Conservation (phyloP, 2,888 invertebrate genomes). For the Pristionchus japonicus region DNA sequence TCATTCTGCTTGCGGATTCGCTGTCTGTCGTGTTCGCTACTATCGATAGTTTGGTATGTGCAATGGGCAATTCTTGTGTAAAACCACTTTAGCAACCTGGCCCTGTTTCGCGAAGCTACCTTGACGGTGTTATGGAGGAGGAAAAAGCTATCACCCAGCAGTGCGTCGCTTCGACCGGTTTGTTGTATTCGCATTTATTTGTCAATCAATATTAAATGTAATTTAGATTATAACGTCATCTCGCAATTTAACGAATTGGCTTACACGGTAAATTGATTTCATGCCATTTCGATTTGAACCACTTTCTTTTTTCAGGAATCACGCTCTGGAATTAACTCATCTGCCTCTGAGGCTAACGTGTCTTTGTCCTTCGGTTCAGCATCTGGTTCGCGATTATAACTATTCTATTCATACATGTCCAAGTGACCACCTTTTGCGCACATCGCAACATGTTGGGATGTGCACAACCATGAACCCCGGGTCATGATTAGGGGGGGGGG, state of each 20-base stretch:
- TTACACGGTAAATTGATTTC: background rate
- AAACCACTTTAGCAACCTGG: background rate
- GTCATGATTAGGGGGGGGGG: too few relatives aligned
- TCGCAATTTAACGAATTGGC: background rate
- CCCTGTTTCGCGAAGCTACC: constrained; percentile 9
- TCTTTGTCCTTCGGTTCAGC: background rate
- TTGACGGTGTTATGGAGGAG: background rate
- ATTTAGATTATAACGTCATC: background rate
- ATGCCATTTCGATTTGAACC: background rate
- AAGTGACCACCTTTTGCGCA: too few relatives aligned
- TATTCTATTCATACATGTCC: too few relatives aligned
- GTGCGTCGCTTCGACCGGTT: background rate
- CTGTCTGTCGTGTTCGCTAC: constrained; percentile 10
- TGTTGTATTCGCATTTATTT: background rate
- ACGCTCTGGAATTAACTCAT: background rate
- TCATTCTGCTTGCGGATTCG: constrained; percentile 22
- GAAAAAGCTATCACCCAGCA: background rate
- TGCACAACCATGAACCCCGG: too few relatives aligned
- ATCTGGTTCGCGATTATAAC: background rate
- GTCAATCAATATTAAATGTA: background rate
- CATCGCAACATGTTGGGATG: too few relatives aligned
- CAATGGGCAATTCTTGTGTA: background rate
- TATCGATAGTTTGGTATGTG: background rate
- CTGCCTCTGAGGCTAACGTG: background rate
- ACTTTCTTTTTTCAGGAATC: background rate